Base-by-base conservation (phyloP, 2,888 invertebrate species). In the Drosophila austrosaltans region DNA sequence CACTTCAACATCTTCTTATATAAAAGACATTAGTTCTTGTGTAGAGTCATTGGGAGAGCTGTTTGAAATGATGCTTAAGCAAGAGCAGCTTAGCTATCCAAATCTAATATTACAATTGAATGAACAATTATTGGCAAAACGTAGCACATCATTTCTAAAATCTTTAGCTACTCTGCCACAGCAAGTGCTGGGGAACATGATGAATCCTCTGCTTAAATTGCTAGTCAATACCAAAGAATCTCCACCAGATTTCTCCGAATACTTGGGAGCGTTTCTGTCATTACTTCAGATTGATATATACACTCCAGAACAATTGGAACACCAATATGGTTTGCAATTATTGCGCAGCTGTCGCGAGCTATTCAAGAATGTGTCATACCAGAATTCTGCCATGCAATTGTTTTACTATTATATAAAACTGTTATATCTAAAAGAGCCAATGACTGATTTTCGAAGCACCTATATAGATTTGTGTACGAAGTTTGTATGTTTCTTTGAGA, bases 361-460 rank as follows among this genome's bases (percentile, higher is more conserved):
- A 0, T 76, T 90, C 48, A 82, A 86, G 56, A 66, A 64, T 4
- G 58, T 81, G 3, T 74, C 79, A 5, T 48, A 74, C 0, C 79
- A 87, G 4, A 66, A 73, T 2, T 82, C 88, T 63, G 74, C 68
- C 1, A 63, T 90, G 1, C 81, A 82, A 16, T 57, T 90, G 36
- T 68, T 90, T 1, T 90, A 92, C 64, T 90, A 89, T 62, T 86
- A 89, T 39, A 57, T 90, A 0, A 92, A 91, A 67, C 39, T 91
- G 12, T 6, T 89, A 0, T 80, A 73, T 54, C 71, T 67, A 0
- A 77, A 81, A 7, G 76, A 77, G 0, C 39, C 66, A 0, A 56
- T 63, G 0, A 56, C 39, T 0, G 79, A 84, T n/a, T 80, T 91
- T 3, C 75, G 80, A 25, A 66, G 36, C 2, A 65, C 62, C 0